Evolutionary conservation across 2,797 vertebrate genomes (phyloP), one percentile per base, ranked within the genome.

Genomic region (Bradypodion pumilum): DNA sequence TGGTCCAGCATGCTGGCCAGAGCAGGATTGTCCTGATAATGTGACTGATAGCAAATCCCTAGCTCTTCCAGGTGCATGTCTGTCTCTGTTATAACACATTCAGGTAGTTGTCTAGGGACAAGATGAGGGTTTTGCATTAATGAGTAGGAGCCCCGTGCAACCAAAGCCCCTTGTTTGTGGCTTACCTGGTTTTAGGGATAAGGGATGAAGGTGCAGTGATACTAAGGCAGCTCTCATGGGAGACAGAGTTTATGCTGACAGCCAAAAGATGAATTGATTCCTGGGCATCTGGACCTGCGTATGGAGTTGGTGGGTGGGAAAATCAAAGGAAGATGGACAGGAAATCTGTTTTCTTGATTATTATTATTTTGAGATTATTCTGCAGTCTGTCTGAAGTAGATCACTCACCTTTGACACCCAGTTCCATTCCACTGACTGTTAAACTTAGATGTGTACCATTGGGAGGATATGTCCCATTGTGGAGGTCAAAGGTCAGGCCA

Each of bases 1-100:
- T 85, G 84, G n/a, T 85, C 52, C 74, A 85, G 32, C 84, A 85
- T 81, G 73, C 84, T 80, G 62, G 84, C 81, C 42, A 85, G 73
- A n/a, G 84, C 52, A 62, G 84, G 73, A 19, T 76, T 76, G 76
- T 65, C 12, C 56, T 81, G 78, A 52, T 85, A 85, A 76, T 62
- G 84, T 29, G 84, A 69, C 19, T 62, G 63, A 40, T 85, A 85
- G 62, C 84, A 85, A 81, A 76, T 60, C 7, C 63, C 73, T 69
- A 73, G 19, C 49, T 76, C 65, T 70, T 70, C 72, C 40, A 46
- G 65, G 59, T 68, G 73, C 40, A 49, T 81, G n/a, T n/a, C 25
- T 35, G 10, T 44, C 73, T 81, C 74, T 32, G 10, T 32, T 69
- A 70, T 85, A 35, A 63, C 65, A 62, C 84, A 85, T 46, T 37